Percentiles rank a stretch among this genome's conserved stretches.
phyloP scores from a whole-genome alignment of 35 echinoderm and acorn worm species.

The Ophioderma brevispina region DNA sequence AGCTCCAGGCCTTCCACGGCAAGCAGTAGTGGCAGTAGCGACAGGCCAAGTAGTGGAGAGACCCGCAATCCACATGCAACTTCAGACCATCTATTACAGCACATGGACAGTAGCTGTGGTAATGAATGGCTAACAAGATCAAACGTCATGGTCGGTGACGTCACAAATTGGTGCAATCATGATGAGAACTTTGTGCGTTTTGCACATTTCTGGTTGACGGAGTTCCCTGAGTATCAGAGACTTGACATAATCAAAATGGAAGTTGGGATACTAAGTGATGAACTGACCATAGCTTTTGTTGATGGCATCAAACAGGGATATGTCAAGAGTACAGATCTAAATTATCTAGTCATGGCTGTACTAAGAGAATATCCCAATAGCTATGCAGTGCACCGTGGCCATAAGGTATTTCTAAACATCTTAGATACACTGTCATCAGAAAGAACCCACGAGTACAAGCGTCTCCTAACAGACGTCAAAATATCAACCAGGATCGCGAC shows the following conservation, averaged over 20 bases:
- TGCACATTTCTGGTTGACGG: conserved; percentile 85
- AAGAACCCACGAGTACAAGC: conserved; percentile 75
- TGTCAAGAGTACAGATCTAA: conserved; percentile 60
- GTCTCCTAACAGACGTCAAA: conserved; percentile 72
- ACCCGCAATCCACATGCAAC: neutral
- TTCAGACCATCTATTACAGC: conserved; percentile 71
- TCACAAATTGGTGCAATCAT: conserved; percentile 66
- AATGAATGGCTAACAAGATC: conserved; percentile 69
- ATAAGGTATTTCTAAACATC: conserved; percentile 84
- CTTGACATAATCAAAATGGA: conserved; percentile 78
- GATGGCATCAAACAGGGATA: conserved; percentile 53
- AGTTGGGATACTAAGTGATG: conserved; percentile 80
- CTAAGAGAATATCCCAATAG: conserved; percentile 84
- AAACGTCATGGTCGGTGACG: conserved; percentile 69
- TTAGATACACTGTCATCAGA: conserved; percentile 87
- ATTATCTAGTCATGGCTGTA: conserved; percentile 53
- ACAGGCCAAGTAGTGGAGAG: conserved; percentile 34
- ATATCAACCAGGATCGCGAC: conserved; percentile 70
- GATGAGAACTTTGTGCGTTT: conserved; percentile 88
- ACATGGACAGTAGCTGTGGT: conserved; percentile 35
- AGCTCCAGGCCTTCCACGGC: conserved; percentile 65
- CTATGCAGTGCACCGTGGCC: conserved; percentile 61
- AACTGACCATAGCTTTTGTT: conserved; percentile 70
- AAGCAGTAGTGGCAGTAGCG: conserved; percentile 56
- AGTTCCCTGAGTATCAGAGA: conserved; percentile 79